phyloP scores from a whole-genome alignment of 2,888 invertebrate species.

The Scaeva pyrastri region DNA sequence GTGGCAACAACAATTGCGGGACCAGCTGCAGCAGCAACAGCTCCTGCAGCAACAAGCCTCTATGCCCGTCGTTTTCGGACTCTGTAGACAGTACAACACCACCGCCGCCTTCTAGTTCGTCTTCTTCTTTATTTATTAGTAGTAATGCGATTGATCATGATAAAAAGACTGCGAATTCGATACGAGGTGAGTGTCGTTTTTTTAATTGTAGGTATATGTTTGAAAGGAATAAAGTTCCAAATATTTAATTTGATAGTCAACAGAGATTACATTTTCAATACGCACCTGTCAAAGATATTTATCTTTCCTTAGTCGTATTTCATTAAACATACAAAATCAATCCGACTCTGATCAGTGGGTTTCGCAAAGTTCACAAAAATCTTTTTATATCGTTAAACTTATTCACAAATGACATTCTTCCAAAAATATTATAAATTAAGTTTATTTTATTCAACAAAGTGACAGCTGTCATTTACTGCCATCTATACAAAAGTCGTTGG shows the following conservation, averaged over 20 bases:
- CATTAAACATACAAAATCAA: too few relatives aligned
- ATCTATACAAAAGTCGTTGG: too few relatives aligned
- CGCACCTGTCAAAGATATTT: too few relatives aligned
- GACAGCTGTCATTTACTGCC: too few relatives aligned
- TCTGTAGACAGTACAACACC: constrained; percentile 80
- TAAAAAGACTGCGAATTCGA: constrained; percentile 79
- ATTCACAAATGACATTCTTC: too few relatives aligned
- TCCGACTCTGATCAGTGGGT: too few relatives aligned
- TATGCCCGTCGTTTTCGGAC: constrained; percentile 76
- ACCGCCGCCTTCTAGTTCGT: constrained; percentile 77
- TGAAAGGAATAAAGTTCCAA: not conserved
- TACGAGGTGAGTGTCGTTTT: constrained; percentile 79
- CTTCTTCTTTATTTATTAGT: constrained; percentile 75
- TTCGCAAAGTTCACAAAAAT: too few relatives aligned
- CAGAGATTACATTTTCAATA: too few relatives aligned
- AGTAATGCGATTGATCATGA: constrained; percentile 78
- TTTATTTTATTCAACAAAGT: too few relatives aligned
- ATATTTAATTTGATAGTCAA: not conserved
- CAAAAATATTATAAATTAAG: too few relatives aligned
- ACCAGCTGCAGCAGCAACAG: constrained; percentile 73
- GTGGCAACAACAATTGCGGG: constrained; percentile 70
- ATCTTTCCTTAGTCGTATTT: too few relatives aligned
- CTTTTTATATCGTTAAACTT: too few relatives aligned
- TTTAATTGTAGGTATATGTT: not conserved
- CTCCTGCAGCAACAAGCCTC: constrained; percentile 69